Percentiles rank a stretch among this genome's conserved stretches.
Conservation (phyloP, 2,888 invertebrate species). For the Tetragnatha montana region DNA sequence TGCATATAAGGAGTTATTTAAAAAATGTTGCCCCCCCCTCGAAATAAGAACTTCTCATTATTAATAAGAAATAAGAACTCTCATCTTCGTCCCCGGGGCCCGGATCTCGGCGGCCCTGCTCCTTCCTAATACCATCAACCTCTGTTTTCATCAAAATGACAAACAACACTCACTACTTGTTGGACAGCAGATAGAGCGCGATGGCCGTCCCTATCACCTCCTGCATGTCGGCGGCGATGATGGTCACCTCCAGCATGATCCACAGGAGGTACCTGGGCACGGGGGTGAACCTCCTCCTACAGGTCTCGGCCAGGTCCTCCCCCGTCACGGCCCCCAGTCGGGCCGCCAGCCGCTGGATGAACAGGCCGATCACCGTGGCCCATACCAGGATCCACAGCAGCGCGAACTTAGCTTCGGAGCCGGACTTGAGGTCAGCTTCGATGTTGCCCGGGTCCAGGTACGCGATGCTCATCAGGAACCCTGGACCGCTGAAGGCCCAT, state of each 20-base stretch:
- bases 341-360: constrained; percentile 88
- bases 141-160: too few species aligned
- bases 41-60: too few species aligned
- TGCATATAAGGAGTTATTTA: too few species aligned
- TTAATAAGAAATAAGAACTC: too few species aligned
- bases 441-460: constrained; percentile 95
- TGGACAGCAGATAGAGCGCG: constrained; percentile 87
- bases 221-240: constrained; percentile 94
- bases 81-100: too few species aligned
- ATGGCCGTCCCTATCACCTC: constrained; percentile 94
- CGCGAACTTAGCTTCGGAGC: constrained; percentile 82
- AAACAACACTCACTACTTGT: constrained; percentile 82
- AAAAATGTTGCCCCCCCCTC: too few species aligned
- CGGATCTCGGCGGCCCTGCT: too few species aligned
- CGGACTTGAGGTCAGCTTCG: constrained; percentile 91
- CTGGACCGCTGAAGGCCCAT: constrained; percentile 95
- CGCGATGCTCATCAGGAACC: constrained; percentile 94
- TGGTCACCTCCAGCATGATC: constrained; percentile 94
- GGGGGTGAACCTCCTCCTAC: constrained; percentile 82
- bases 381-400: constrained; percentile 89
- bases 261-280: constrained; percentile 86
- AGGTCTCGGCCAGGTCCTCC: constrained; percentile 83
- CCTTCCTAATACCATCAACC: too few species aligned
- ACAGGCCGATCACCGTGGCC: constrained; percentile 88
- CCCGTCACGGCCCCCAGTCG: constrained; percentile 90